Conservation (phyloP, 2,888 invertebrate species). For the Eupithecia vulgata region DNA sequence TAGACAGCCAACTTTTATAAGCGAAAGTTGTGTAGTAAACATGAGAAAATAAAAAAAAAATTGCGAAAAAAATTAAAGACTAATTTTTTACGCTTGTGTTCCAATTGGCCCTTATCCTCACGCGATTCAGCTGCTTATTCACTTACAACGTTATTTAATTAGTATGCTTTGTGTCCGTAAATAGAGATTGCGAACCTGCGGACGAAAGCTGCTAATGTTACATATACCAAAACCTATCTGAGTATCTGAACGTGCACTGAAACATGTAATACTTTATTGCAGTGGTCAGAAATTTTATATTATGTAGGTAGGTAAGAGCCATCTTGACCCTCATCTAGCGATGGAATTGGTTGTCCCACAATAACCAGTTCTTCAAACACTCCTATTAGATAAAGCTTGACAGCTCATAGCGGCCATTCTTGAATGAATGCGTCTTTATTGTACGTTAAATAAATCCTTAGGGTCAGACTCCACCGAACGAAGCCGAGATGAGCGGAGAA, state of each 20-base stretch:
- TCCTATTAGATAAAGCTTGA: background rate
- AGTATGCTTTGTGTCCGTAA: too few relatives aligned
- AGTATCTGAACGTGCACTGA: background rate
- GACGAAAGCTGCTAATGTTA: background rate
- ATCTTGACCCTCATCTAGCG: background rate
- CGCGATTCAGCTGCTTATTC: too few relatives aligned
- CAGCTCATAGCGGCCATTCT: background rate
- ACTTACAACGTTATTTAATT: too few relatives aligned
- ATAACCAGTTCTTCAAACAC: background rate
- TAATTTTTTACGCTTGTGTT: too few relatives aligned
- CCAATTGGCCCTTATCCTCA: too few relatives aligned
- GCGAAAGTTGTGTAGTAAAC: too few relatives aligned
- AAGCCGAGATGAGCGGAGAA: too few relatives aligned
- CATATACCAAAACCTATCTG: background rate
- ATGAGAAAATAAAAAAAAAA: too few relatives aligned
- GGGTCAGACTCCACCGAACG: too few relatives aligned
- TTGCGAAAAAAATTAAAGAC: too few relatives aligned
- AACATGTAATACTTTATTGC: background rate
- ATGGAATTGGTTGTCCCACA: background rate
- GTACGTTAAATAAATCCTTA: too few relatives aligned
- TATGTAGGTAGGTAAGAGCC: too few relatives aligned
- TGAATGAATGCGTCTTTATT: background rate
- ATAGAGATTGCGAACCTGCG: background rate
- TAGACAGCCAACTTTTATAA: background rate
- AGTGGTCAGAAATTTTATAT: background rate